Percentiles rank a stretch among this genome's conserved stretches.
These are phyloP conservation scores for Triplophysa rosa DNA, from an alignment of 2,113 vertebrate genomes.

Conservation along the genomic window DNA sequence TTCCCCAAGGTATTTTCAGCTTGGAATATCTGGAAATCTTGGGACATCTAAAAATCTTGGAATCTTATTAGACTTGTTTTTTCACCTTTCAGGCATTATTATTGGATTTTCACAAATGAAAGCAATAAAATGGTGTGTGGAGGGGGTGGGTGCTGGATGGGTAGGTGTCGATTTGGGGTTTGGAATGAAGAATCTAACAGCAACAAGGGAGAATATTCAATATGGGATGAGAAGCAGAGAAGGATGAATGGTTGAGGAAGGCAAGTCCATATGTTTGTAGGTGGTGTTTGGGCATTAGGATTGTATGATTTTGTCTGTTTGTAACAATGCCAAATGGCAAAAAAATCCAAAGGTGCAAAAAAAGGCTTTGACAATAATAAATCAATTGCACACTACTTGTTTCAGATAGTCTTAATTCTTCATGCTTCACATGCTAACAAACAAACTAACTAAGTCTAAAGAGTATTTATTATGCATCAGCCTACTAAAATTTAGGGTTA, in stretches of 20 bases:
- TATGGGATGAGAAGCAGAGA: not conserved
- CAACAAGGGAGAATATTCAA: not conserved
- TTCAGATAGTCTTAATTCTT: too few species aligned
- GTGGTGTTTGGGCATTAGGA: slow-evolving; percentile 13
- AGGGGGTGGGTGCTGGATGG: too few species aligned
- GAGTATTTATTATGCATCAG: too few species aligned
- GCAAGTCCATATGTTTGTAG: slow-evolving; percentile 29
- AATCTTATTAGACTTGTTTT: slow-evolving; percentile 26
- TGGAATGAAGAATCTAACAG: not conserved
- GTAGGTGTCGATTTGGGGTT: slow-evolving; percentile 6
- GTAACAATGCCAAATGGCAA: not conserved
- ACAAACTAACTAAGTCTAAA: too few species aligned
- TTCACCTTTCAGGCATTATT: slow-evolving; percentile 35
- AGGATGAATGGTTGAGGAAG: not conserved
- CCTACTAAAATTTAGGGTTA: too few species aligned
- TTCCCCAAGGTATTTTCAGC: slow-evolving; percentile 19
- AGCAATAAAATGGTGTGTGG: not conserved
- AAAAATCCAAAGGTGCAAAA: not conserved
- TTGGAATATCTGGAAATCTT: slow-evolving; percentile 40
- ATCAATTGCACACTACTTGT: too few species aligned
- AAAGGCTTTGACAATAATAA: not conserved
- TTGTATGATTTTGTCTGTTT: not conserved
- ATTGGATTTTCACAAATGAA: slow-evolving; percentile 29
- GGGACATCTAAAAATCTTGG: not conserved
- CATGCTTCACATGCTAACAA: too few species aligned